Percentiles rank a stretch among this genome's conserved stretches.
Evolutionary conservation across 1,140 invertebrate genomes (phyloP).

Genomic region (Tetraneura akinire): DNA sequence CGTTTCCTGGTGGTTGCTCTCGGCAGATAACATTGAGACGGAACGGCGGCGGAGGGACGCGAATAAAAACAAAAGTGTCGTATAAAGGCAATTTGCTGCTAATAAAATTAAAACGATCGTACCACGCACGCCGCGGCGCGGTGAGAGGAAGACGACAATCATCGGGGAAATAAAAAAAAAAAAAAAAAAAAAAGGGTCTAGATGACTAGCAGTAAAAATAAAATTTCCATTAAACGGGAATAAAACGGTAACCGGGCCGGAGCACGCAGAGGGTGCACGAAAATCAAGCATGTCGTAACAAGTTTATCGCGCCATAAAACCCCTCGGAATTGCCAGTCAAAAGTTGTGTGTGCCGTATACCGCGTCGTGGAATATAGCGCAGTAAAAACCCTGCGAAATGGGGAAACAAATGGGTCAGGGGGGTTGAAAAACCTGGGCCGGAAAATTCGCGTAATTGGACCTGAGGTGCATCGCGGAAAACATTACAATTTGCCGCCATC

Average conservation of each 20-base stretch:
- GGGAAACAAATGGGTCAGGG: neutral
- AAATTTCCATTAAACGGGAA: constrained; percentile 48
- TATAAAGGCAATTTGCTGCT: constrained; percentile 47
- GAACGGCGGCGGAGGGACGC: neutral
- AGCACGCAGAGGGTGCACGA: constrained; percentile 27
- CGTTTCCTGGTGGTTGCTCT: constrained; percentile 7
- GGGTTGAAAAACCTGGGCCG: constrained; percentile 24
- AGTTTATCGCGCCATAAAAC: constrained; percentile 47
- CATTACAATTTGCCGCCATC: constrained; percentile 43
- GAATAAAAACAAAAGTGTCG: constrained; percentile 47
- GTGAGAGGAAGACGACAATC: constrained; percentile 25
- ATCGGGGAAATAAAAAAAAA: neutral
- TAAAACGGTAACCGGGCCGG: constrained; percentile 34
- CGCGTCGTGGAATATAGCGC: constrained; percentile 19
- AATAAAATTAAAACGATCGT: constrained; percentile 45
- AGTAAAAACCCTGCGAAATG: constrained; percentile 23
- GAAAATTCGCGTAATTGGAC: constrained; percentile 46
- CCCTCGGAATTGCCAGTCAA: constrained; percentile 41
- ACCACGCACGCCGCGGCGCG: neutral
- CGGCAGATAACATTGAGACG: neutral
- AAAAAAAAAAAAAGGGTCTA: constrained; percentile 27
- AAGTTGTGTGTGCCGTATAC: constrained; percentile 26
- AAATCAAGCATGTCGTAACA: constrained; percentile 47
- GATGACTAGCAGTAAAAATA: constrained; percentile 39
- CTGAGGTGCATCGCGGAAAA: constrained; percentile 44